Conservation (phyloP, 2,797 vertebrate genomes). For the Sebastes alutus region DNA sequence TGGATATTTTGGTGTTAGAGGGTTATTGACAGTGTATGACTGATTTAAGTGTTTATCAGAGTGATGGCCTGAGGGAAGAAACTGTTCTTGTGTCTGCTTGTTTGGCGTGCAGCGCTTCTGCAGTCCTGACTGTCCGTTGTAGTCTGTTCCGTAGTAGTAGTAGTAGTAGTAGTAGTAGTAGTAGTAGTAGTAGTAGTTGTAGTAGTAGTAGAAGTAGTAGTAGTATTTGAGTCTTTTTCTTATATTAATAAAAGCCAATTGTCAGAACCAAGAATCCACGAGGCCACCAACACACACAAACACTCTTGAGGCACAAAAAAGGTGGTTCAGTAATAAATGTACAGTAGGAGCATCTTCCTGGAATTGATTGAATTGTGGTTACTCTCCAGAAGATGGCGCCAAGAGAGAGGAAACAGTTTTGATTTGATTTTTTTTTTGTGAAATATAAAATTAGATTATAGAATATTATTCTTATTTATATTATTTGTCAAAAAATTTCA, state of each 20-base stretch:
- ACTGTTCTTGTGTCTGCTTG: too few species aligned
- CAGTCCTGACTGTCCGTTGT: background rate
- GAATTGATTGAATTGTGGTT: background rate
- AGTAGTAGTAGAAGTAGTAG: too few species aligned
- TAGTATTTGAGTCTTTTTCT: background rate
- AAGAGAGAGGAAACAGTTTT: constrained; percentile 24
- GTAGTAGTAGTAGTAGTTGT: background rate
- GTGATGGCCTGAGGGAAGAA: too few species aligned
- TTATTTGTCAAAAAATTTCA: background rate
- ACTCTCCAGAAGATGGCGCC: constrained; percentile 66
- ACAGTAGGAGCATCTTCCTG: background rate
- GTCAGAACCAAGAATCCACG: background rate
- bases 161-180: background rate
- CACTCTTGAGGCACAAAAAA: background rate
- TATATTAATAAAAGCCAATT: background rate
- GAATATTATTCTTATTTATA: too few species aligned
- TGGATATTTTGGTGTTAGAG: too few species aligned
- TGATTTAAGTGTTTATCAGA: too few species aligned
- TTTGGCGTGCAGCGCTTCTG: too few species aligned
- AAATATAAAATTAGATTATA: background rate
- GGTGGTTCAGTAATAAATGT: background rate
- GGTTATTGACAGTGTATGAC: too few species aligned
- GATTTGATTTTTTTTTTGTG: background rate
- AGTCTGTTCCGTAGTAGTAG: background rate
- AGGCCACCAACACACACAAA: background rate